A percentile compares a stretch with the other conserved stretches of the same genome.
Evolutionary conservation across 2,888 invertebrate species (phyloP).

Genomic region (Argynnis bischoffii): DNA sequence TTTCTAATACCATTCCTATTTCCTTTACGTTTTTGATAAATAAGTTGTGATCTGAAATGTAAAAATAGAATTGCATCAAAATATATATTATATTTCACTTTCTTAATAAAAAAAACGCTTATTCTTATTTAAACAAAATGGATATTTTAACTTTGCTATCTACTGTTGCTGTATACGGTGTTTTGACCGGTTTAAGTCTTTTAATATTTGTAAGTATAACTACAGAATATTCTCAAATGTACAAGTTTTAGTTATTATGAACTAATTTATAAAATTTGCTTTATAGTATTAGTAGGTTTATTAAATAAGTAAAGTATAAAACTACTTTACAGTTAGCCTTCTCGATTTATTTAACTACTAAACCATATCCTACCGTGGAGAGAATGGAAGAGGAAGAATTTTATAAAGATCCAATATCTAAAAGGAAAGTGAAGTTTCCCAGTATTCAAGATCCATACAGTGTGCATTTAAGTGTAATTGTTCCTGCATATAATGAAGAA

Average conservation of each 20-base stretch:
- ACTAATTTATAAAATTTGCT: no score
- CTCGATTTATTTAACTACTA: constrained; percentile 83
- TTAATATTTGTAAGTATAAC: constrained; percentile 53
- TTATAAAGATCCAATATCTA: constrained; percentile 85
- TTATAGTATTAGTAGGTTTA: background rate
- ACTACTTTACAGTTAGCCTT: constrained; percentile 82
- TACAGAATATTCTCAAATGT: no score
- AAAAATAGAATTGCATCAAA: background rate
- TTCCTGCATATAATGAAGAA: constrained; percentile 99
- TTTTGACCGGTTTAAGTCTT: constrained; percentile 43
- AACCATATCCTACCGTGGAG: constrained; percentile 85
- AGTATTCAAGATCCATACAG: constrained; percentile 86
- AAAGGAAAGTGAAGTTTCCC: constrained; percentile 83
- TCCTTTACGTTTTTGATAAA: no score
- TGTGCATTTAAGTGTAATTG: constrained; percentile 92
- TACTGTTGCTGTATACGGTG: constrained; percentile 47
- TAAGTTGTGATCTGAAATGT: no score
- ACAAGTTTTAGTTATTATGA: no score
- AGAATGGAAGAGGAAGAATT: constrained; percentile 89
- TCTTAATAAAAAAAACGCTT: no score
- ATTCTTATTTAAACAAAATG: constrained; percentile 5
- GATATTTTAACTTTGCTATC: constrained; percentile 12
- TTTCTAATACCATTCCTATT: no score
- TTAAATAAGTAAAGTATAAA: background rate
- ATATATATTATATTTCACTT: background rate